Evolutionary conservation across 2,888 invertebrate species (phyloP), one percentile per base, ranked within the genome.

Genomic region (Zaprionus lineosus): DNA sequence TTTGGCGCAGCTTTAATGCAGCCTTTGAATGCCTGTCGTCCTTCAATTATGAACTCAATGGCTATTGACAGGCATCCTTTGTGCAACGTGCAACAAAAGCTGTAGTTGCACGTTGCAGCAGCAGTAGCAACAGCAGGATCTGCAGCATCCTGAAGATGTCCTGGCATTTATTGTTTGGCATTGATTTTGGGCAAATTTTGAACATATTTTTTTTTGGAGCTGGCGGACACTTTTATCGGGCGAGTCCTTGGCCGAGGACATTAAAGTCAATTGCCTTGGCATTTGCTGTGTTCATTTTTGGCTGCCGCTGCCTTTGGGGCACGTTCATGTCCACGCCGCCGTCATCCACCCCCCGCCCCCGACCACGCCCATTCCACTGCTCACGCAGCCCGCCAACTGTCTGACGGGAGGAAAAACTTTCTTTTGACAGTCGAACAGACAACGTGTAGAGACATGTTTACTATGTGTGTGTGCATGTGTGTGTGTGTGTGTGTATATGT

Each of bases 151-250:
- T n/a, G 43, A 3, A 39, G 41, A 44, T 43, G 21, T 51, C 48
- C 59, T 69, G 81, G 74, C 84, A 70, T 70, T 82, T 78, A 74
- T 84, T 68, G 62, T 61, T 72, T 33, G 41, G 41, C 11, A 50
- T 16, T 40, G 14, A 50, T 57, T 60, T 75, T 69, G 50, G 37
- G 40, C 44, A 51, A 69, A 66, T 70, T 71, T 64, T 63, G 63
- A 66, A 55, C 58, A 50, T 46, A 65, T 75, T 68, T 74, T 74
- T 51, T 31, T 12, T 11, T n/a, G n/a, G 19, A 29, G 33, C 64
- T 50, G 36, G 47, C 59, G 61, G 77, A 73, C 77, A 81, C 61
- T 81, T 76, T 76, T 81, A 66, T 78, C 66, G 65, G 60, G 77
- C 65, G 40, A 56, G 62, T 46, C 53, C 41, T 43, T 28, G 57